Evolutionary conservation across 1,140 invertebrate genomes (phyloP).

Genomic region (Pogonomyrmex barbatus): DNA sequence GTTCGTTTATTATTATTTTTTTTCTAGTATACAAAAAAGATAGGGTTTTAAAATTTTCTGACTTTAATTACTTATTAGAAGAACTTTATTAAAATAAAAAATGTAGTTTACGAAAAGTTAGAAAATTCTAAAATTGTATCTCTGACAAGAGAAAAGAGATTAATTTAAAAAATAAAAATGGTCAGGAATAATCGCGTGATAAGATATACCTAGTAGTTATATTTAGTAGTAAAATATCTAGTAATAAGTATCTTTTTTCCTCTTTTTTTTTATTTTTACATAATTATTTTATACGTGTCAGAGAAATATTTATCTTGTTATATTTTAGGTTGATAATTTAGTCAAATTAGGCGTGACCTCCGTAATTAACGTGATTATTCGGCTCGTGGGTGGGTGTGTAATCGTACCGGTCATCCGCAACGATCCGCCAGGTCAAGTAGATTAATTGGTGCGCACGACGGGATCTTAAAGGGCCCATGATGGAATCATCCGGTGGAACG

Average conservation of each 20-base stretch:
- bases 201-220: too few species aligned
- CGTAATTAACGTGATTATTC: conserved; percentile 76
- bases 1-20: too few species aligned
- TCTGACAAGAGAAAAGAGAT: too few species aligned
- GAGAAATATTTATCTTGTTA: neutral
- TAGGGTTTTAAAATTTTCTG: too few species aligned
- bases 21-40: too few species aligned
- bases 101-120: too few species aligned
- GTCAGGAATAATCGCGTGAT: too few species aligned
- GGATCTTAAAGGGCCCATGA: conserved; percentile 39
- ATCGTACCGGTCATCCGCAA: conserved; percentile 76
- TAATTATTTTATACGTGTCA: neutral
- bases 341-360: conserved; percentile 51
- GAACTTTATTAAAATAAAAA: too few species aligned
- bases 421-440: conserved; percentile 82
- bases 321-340: conserved; percentile 6
- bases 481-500: conserved; percentile 49
- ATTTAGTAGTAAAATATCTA: too few species aligned
- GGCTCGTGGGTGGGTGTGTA: conserved; percentile 81
- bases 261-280: neutral
- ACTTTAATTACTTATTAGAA: too few species aligned
- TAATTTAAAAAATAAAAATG: too few species aligned
- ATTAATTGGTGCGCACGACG: conserved; percentile 81
- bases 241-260: neutral
- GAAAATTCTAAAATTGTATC: too few species aligned